Evolutionary conservation across 2,113 vertebrate species (phyloP).

Genomic region (Furnarius figulus): DNA sequence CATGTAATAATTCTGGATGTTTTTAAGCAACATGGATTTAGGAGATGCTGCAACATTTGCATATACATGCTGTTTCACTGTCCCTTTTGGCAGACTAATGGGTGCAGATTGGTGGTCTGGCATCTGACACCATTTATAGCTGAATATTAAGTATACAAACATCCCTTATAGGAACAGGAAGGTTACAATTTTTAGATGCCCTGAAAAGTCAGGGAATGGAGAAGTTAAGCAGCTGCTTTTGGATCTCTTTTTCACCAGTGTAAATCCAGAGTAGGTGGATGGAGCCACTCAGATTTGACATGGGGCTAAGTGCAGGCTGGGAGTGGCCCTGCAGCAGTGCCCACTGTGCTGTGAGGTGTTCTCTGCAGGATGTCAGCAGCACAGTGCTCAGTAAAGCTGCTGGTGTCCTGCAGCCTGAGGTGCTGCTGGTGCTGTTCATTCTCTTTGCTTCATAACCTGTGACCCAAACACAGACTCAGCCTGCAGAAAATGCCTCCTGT

Average conservation of each 20-base stretch:
- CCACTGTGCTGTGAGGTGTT: not conserved
- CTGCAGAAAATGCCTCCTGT: not conserved
- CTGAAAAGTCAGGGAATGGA: not conserved
- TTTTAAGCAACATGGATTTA: not conserved
- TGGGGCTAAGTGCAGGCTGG: not conserved
- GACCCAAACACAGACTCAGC: not conserved
- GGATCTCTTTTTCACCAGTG: not conserved
- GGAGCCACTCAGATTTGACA: not conserved
- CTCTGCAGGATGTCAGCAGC: not conserved
- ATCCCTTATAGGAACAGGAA: not conserved
- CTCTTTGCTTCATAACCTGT: not conserved
- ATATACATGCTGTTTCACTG: not conserved
- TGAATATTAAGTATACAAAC: not conserved
- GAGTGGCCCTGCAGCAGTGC: not conserved
- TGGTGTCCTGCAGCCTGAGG: not conserved
- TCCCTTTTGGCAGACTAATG: not conserved
- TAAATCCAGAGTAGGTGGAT: not conserved
- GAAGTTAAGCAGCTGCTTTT: not conserved
- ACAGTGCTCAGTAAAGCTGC: not conserved
- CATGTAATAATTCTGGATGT: not conserved
- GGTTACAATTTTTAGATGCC: not conserved
- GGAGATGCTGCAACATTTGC: not conserved
- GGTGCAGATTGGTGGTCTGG: conserved; percentile 7
- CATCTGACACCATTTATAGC: not conserved
- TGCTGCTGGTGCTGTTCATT: not conserved